phyloP scores from a whole-genome alignment of 2,113 vertebrate species.

The Triplophysa tibetana region DNA sequence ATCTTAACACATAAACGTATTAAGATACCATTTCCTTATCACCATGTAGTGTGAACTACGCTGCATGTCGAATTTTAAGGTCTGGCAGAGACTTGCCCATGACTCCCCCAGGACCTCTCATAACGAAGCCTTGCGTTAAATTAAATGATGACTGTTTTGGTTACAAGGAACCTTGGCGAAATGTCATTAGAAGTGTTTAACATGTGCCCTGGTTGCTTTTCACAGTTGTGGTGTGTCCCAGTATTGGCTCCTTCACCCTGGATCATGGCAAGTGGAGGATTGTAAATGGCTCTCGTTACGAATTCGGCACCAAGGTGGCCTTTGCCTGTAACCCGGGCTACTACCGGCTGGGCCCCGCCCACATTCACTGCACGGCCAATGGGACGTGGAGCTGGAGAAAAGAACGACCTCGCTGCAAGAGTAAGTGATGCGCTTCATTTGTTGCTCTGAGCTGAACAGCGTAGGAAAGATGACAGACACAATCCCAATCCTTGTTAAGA shows the following conservation, averaged over 20 bases:
- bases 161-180: neutral
- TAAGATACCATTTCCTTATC: too few relatives aligned
- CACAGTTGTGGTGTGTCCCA: constrained; percentile 89
- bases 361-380: constrained; percentile 90
- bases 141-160: neutral
- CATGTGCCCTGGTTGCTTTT: neutral
- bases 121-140: neutral
- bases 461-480: neutral
- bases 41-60: too few relatives aligned
- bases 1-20: too few relatives aligned
- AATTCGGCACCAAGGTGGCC: constrained; percentile 92
- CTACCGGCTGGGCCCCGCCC: constrained; percentile 89
- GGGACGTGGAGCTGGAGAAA: constrained; percentile 97
- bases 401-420: constrained; percentile 90
- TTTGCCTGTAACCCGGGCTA: constrained; percentile 95
- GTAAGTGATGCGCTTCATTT: constrained; percentile 67
- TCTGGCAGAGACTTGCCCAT: too few relatives aligned
- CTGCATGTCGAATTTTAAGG: too few relatives aligned
- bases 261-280: constrained; percentile 96
- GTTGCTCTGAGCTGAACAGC: neutral
- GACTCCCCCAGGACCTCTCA: too few relatives aligned
- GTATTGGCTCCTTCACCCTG: constrained; percentile 93
- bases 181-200: neutral
- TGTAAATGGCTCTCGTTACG: constrained; percentile 94
- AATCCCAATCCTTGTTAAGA: constrained; percentile 2